phyloP scores from a whole-genome alignment of 2,797 vertebrate species.

The Epinephelus malabaricus region DNA sequence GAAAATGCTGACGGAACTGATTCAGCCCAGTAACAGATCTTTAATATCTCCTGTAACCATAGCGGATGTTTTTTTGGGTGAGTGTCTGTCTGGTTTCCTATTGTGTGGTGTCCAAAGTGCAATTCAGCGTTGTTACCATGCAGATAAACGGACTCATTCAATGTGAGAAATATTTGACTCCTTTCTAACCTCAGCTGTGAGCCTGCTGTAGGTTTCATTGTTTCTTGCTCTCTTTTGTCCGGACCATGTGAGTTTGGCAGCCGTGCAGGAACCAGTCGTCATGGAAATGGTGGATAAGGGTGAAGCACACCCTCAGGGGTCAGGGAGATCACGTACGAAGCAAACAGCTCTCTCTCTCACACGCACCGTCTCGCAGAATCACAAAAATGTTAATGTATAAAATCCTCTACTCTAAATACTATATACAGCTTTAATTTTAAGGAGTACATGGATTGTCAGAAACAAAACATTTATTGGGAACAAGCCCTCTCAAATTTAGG shows the following conservation, averaged over 20 bases:
- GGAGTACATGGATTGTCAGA: too few relatives aligned
- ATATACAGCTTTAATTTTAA: too few relatives aligned
- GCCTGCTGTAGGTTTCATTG: constrained; percentile 11
- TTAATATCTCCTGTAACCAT: background rate
- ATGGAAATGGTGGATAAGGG: constrained; percentile 40
- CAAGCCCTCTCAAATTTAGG: too few relatives aligned
- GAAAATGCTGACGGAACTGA: constrained; percentile 1
- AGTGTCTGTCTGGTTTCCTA: constrained; percentile 9
- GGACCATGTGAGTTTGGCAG: constrained; percentile 33
- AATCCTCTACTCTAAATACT: too few relatives aligned
- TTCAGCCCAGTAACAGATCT: background rate
- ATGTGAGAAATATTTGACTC: constrained; percentile 25
- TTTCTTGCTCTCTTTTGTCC: constrained; percentile 39
- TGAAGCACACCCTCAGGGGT: constrained; percentile 1
- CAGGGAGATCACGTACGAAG: constrained; percentile 3
- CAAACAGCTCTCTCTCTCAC: constrained; percentile 7
- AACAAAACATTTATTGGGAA: too few relatives aligned
- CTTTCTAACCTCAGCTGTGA: constrained; percentile 11
- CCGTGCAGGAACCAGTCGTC: constrained; percentile 15
- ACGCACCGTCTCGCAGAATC: background rate
- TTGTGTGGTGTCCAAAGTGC: constrained; percentile 17
- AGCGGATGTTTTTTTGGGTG: background rate
- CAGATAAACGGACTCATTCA: constrained; percentile 27
- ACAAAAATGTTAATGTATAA: background rate
- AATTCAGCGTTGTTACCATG: constrained; percentile 17